Base-by-base conservation (phyloP, 1,140 invertebrate genomes). In the Neodiprion virginianus region DNA sequence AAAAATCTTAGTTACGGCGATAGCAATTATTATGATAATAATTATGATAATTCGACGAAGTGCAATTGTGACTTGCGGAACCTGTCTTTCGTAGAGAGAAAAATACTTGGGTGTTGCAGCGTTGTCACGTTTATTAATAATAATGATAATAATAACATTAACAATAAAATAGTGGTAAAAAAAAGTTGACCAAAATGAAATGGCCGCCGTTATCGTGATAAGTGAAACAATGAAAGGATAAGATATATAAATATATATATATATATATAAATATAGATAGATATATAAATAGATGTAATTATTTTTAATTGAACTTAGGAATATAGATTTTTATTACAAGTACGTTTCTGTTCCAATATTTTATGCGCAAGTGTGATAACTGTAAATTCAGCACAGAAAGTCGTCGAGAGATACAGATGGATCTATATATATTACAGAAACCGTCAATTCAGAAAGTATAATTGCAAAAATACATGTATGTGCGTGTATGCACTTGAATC, bases 331-430 rank as follows among this genome's bases (percentile, higher is more conserved):
- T 40, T 40, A 40, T 40, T 40, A 40, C 28, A 40, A 40, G 5
- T 61, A 61, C n/a, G 53, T 61, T 61, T 61, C 53, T 61, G 53
- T 61, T 61, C 53, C 53, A 61, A 61, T 61, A 61, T 61, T 61
- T 8, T 61, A 61, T 61, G 53, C 53, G 53, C 53, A 61, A 61
- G 53, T 61, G 53, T 61, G 53, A 61, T 61, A 61, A 61, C 11
- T 61, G n/a, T 61, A 61, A 61, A 14, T 12, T 17, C 53, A 17
- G n/a, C 53, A 17, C n/a, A 61, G 53, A 61, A 17, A 61, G 53
- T 61, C 53, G 53, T 61, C 53, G n/a, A 61, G n/a, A 61, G 11
- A 61, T 40, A 40, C 28, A 40, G 28, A 40, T 40, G 28, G 28
- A 40, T 40, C 28, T 40, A 40, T 40, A 3, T 40, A 40, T 40